Evolutionary conservation across 2,797 vertebrate genomes (phyloP).

Genomic region (Sciurus vulgaris): DNA sequence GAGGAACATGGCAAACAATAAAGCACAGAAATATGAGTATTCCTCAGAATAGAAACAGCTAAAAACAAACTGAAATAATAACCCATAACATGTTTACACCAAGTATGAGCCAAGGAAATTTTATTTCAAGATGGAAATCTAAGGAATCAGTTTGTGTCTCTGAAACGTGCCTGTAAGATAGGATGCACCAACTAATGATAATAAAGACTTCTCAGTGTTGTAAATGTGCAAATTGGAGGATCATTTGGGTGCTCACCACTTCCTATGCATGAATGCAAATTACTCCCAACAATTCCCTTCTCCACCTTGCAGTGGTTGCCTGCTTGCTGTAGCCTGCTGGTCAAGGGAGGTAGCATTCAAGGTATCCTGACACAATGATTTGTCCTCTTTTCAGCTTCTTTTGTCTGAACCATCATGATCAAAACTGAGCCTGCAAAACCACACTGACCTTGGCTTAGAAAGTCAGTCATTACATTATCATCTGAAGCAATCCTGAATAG

Average conservation of each 20-base stretch:
- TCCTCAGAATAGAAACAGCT: not conserved
- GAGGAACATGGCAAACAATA: not conserved
- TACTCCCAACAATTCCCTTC: fast-evolving
- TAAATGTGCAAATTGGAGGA: not conserved
- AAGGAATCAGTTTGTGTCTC: not conserved
- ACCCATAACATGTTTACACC: not conserved
- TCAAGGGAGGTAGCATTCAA: constrained; percentile 94
- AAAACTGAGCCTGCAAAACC: constrained; percentile 92
- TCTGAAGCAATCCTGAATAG: not conserved
- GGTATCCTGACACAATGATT: constrained; percentile 89
- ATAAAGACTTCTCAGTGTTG: not conserved
- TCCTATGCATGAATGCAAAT: not conserved
- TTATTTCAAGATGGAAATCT: not conserved
- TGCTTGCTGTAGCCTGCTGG: constrained; percentile 95
- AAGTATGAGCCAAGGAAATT: not conserved
- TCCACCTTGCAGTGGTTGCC: constrained; percentile 92
- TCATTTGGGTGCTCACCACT: not conserved
- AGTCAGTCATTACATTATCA: not conserved
- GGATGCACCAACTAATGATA: not conserved
- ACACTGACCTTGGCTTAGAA: not conserved
- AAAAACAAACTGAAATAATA: not conserved
- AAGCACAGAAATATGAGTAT: not conserved
- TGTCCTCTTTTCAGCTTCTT: constrained; percentile 92
- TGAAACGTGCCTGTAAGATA: not conserved
- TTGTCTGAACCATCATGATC: constrained; percentile 90